Conservation (phyloP, 2,888 invertebrate species). For the Ennomos fuscantarius region DNA sequence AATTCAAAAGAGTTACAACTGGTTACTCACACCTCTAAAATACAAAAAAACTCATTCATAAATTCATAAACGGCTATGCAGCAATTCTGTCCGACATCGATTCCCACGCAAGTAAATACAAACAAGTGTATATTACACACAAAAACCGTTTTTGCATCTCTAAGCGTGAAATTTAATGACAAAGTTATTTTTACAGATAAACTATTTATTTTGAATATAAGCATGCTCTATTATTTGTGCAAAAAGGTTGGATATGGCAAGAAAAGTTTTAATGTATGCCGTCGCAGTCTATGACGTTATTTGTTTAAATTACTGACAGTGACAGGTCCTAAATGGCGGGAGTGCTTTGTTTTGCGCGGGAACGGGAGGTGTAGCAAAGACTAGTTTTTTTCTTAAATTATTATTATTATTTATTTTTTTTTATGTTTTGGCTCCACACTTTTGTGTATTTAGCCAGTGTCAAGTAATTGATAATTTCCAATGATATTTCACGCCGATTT, state of each 20-base stretch:
- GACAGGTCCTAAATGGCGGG: constrained; percentile 41
- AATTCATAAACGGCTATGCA: constrained; percentile 35
- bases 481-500: no score
- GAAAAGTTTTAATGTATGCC: constrained; percentile 1
- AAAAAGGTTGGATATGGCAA: constrained; percentile 9
- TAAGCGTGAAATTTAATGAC: constrained; percentile 30
- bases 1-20: constrained; percentile 25
- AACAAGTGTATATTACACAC: constrained; percentile 33
- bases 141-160: constrained; percentile 37
- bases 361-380: constrained; percentile 17
- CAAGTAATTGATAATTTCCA: no score
- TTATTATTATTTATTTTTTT: no score
- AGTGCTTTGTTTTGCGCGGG: constrained; percentile 39
- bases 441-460: no score
- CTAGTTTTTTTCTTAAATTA: constrained; percentile 4
- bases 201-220: neutral
- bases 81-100: constrained; percentile 25
- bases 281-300: constrained; percentile 28
- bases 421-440: no score
- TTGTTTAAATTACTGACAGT: constrained; percentile 41
- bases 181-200: constrained; percentile 9
- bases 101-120: constrained; percentile 38
- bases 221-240: neutral
- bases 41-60: constrained; percentile 36
- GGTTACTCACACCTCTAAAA: constrained; percentile 27